Evolutionary conservation across 2,888 invertebrate species (phyloP).

Genomic region (Drosophila robusta): DNA sequence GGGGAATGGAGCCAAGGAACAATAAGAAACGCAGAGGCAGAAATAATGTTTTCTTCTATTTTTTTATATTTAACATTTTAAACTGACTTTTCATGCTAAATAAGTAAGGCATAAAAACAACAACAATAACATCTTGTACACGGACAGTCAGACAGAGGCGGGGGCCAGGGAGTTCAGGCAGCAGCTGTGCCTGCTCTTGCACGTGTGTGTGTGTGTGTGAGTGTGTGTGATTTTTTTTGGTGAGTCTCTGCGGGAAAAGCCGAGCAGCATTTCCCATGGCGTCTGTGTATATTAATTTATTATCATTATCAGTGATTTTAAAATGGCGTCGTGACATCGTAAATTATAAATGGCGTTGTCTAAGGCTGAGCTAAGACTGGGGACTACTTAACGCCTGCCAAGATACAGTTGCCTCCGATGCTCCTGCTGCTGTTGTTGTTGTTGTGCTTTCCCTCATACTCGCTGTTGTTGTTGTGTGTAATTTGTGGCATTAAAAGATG

Average conservation of each 20-base stretch:
- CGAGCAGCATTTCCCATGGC: slow-evolving; percentile 36
- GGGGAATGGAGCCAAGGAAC: slow-evolving; percentile 27
- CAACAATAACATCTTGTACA: slow-evolving; percentile 22
- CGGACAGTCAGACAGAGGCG: background rate
- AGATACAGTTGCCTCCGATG: slow-evolving; percentile 24
- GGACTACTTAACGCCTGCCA: slow-evolving; percentile 68
- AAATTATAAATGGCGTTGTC: slow-evolving; percentile 72
- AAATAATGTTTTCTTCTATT: slow-evolving; percentile 22
- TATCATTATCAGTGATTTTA: slow-evolving; percentile 81
- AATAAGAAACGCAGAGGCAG: slow-evolving; percentile 39
- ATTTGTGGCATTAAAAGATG: slow-evolving; percentile 44
- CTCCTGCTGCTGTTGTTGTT: slow-evolving; percentile 13
- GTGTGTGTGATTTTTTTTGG: slow-evolving; percentile 6
- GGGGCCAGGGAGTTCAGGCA: slow-evolving; percentile 1
- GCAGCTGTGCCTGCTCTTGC: slow-evolving; percentile 31
- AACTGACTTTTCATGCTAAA: slow-evolving; percentile 78
- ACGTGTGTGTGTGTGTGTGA: slow-evolving; percentile 16
- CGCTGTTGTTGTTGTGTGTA: slow-evolving; percentile 25
- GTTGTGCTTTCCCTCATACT: slow-evolving; percentile 1
- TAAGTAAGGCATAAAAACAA: slow-evolving; percentile 59
- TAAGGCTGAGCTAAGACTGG: slow-evolving; percentile 45
- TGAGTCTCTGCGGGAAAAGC: slow-evolving; percentile 25
- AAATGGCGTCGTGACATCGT: slow-evolving; percentile 77
- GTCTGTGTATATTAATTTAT: slow-evolving; percentile 75
- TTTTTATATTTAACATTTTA: slow-evolving; percentile 60